Conservation (phyloP, 1,140 invertebrate species). For the Marisa cornuarietis region DNA sequence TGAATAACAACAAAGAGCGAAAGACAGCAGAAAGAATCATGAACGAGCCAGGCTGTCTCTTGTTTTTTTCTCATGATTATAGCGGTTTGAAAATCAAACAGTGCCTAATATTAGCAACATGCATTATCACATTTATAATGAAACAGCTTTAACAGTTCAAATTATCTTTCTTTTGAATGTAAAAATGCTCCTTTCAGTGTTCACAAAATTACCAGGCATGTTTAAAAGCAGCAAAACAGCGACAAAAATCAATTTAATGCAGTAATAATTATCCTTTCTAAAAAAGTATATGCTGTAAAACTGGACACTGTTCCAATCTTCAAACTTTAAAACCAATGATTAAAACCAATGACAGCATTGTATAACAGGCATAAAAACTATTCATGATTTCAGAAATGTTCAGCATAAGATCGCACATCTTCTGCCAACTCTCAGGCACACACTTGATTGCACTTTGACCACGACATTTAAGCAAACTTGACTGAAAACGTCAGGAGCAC, state of each 20-base stretch:
- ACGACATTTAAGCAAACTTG: neutral
- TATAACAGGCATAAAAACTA: neutral
- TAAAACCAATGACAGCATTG: slow-evolving; percentile 2
- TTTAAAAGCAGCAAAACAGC: neutral
- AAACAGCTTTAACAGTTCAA: neutral
- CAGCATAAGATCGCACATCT: neutral
- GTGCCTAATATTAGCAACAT: neutral
- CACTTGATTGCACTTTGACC: neutral
- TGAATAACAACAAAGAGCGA: too few species aligned
- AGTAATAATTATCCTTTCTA: neutral
- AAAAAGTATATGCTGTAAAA: neutral
- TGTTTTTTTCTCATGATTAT: neutral
- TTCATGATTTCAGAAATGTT: neutral
- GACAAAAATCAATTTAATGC: slow-evolving; percentile 4
- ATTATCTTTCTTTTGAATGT: neutral
- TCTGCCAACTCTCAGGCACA: slow-evolving; percentile 1
- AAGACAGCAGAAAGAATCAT: too few species aligned
- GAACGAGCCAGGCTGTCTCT: neutral
- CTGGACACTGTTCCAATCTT: slow-evolving; percentile 2
- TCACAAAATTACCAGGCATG: neutral
- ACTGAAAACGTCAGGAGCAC: neutral
- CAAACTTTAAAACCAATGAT: slow-evolving; percentile 11
- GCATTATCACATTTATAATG: neutral
- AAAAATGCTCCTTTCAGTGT: neutral
- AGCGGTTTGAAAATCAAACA: neutral